Conservation (phyloP, 2,797 vertebrate genomes). For the Malacoraja senta region DNA sequence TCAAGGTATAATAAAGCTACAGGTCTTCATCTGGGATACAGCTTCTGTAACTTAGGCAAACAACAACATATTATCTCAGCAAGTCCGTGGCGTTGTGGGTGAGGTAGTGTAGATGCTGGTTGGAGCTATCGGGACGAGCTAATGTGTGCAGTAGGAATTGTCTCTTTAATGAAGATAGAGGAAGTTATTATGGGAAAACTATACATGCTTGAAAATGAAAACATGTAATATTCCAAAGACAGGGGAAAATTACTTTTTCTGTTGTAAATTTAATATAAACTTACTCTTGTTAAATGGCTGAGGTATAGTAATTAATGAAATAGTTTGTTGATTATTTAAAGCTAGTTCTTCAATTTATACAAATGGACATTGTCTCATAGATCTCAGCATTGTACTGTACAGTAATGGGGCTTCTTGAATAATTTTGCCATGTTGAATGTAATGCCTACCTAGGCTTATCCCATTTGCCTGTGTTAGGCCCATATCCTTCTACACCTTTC, state of each 20-base stretch:
- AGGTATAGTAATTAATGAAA: background rate
- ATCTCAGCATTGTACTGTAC: too few species aligned
- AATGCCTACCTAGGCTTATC: too few species aligned
- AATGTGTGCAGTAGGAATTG: background rate
- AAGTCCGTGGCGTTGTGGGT: background rate
- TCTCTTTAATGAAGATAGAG: background rate
- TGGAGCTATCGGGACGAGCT: background rate
- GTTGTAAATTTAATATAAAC: background rate
- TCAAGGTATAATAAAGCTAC: conserved; percentile 62
- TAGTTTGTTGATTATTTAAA: background rate
- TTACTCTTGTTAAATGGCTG: background rate
- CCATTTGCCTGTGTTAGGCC: too few species aligned
- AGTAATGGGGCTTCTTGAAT: too few species aligned
- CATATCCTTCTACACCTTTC: too few species aligned
- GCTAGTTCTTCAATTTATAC: background rate
- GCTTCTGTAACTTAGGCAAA: background rate
- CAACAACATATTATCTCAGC: background rate
- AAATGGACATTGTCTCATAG: background rate
- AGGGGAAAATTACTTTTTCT: background rate
- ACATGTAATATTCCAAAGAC: background rate
- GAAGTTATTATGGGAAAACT: background rate
- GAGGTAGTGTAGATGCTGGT: background rate
- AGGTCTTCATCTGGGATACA: background rate
- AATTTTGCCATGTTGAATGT: too few species aligned
- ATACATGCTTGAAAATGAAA: background rate